phyloP scores from a whole-genome alignment of 1,140 invertebrate genomes.

The Drosophila orosa region DNA sequence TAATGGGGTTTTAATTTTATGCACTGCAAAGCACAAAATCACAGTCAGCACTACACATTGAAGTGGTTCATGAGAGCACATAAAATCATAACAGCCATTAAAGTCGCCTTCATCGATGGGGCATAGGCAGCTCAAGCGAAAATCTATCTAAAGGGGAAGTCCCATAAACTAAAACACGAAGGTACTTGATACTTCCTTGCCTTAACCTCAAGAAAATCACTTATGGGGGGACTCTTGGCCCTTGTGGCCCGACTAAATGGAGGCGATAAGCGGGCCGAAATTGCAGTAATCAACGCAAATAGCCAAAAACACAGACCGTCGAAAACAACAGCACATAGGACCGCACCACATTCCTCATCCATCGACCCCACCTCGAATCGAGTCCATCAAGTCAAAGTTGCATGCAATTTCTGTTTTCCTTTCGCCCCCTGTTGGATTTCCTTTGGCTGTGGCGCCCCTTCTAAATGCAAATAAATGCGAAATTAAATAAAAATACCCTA shows the following conservation, averaged over 20 bases:
- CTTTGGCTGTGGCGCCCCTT: constrained; percentile 25
- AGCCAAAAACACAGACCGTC: constrained; percentile 32
- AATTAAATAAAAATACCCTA: constrained; percentile 77
- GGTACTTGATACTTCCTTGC: constrained; percentile 3
- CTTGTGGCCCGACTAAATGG: constrained; percentile 6
- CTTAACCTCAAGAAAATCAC: constrained; percentile 16
- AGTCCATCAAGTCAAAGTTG: constrained; percentile 34
- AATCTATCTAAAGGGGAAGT: not conserved
- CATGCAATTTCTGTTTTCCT: constrained; percentile 61
- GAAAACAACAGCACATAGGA: constrained; percentile 15
- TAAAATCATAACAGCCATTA: constrained; percentile 14
- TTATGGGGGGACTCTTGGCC: not conserved
- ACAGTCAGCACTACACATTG: constrained; percentile 49
- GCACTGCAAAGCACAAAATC: constrained; percentile 70
- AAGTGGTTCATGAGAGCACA: constrained; percentile 21
- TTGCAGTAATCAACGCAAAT: constrained; percentile 51
- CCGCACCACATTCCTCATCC: constrained; percentile 24
- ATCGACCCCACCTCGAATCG: constrained; percentile 10
- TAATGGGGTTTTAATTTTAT: constrained; percentile 62
- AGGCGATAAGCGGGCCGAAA: constrained; percentile 24
- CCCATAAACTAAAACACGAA: not conserved
- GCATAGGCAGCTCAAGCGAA: not conserved
- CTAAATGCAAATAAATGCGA: constrained; percentile 79
- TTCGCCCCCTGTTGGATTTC: constrained; percentile 42
- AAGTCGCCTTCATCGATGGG: not conserved